Evolutionary conservation across 2,888 invertebrate genomes (phyloP), one percentile per base, ranked within the genome.

Genomic region (Notocelia uddmanniana): DNA sequence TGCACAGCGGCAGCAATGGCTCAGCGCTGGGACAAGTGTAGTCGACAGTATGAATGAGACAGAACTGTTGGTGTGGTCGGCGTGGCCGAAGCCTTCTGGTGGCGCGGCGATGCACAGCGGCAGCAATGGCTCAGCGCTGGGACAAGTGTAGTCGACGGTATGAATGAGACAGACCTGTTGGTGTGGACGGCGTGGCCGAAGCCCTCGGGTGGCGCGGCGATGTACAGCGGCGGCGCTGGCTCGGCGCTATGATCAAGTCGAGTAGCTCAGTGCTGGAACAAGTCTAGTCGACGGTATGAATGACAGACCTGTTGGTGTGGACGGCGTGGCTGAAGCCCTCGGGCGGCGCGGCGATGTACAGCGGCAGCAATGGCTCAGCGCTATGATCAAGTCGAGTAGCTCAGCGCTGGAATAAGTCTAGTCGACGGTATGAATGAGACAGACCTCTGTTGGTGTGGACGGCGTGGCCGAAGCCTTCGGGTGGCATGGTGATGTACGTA

Each of bases 381-480:
- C 94, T 31, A 94, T 91, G 94, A 94, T 89, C 94, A 94, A 85
- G 92, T 94, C 34, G 94, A 94, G 80, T 94, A 94, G 81, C 94
- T 94, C 80, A 94, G 78, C 77, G 93, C 94, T 94, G 89, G 72
- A 87, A 85, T 52, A 52, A 62, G 6, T 2, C 45, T n/a, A 31
- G 13, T 62, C 68, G 80, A 85, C 84, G 75, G 80, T 58, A 93
- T n/a, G 45, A 15, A 13, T 11, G 37, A 37, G 37, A 37, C 37
- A 11, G 11, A 37, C 89, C 93, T 91, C 11, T 13, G 92, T 93
- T 93, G 81, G 84, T 89, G 81, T 93, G 93, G 64, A 93, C 93
- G 75, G 93, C 93, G 75, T 86, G 84, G 45, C 94, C 94, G 82
- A 94, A 94, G 73, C 94, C 94, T 85, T 94, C 94, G 54, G 94